Evolutionary conservation across 2,888 invertebrate species (phyloP), one percentile per base, ranked within the genome.

Genomic region (Muschampia plurimacula): DNA sequence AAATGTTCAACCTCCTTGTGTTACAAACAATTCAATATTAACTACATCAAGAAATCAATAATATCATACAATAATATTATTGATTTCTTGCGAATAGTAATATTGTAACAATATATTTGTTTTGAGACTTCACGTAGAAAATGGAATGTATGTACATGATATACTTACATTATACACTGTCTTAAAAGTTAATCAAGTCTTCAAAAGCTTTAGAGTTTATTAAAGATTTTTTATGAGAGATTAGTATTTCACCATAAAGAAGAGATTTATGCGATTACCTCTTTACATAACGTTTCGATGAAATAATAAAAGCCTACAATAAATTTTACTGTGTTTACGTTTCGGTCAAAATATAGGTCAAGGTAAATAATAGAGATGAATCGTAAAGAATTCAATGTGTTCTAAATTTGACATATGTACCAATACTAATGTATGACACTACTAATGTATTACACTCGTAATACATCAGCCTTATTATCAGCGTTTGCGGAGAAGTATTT

Each of bases 341-440:
- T 63, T 62, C 62, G 67, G 55, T 39, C 60, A n/a, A 12, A 32
- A 49, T 65, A 39, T 62, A 62, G 39, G 15, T 39, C 62, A 41
- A 62, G 39, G 39, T 62, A 62, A 62, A 62, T 41, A 15, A 39
- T 59, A 49, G 49, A n/a, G n/a, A 52, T 15, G 52, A 52, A 15
- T 52, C 15, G 32, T 32, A 32, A 59, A 13, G 10, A 36, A 32
- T 28, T 59, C 13, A 59, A 10, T 36, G 12, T 32, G 59, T 2
- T 59, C 59, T 59, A 59, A 59, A 59, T 55, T 55, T 59, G 59
- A 28, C 12, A 2, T 22, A 22, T 22, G 22, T 22, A 22, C 22
- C 22, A 22, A 22, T 22, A 22, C 22, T n/a, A n/a, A n/a, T n/a
- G n/a, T n/a, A n/a, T n/a, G n/a, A n/a, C n/a, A n/a, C n/a, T n/a